phyloP scores from a whole-genome alignment of 2,797 vertebrate genomes.

The Threskiornis aethiopicus region DNA sequence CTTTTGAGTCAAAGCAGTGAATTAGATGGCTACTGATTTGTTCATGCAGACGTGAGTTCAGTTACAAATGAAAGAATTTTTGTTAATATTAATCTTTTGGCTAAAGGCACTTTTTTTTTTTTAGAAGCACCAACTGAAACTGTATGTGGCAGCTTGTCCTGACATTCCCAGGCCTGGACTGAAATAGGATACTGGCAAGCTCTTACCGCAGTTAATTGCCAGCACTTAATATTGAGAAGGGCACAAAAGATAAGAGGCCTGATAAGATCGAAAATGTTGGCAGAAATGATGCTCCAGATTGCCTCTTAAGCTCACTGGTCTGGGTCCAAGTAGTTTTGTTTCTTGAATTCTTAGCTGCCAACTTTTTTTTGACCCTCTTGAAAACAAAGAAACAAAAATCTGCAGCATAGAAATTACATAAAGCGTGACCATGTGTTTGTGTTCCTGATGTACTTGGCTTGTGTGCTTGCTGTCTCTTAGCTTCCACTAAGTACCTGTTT shows the following conservation, averaged over 20 bases:
- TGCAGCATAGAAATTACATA: not conserved
- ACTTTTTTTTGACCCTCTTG: not conserved
- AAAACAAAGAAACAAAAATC: not conserved
- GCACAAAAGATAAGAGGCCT: not conserved
- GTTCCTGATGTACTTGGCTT: not conserved
- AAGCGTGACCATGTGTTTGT: not conserved
- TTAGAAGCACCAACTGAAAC: not conserved
- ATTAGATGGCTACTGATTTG: not conserved
- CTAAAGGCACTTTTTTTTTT: not conserved
- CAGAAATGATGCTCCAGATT: not conserved
- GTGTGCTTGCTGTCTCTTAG: not conserved
- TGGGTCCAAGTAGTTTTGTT: not conserved
- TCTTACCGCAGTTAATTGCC: not conserved
- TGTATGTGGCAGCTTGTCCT: not conserved
- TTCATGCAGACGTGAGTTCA: not conserved
- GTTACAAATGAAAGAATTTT: not conserved
- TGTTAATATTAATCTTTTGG: not conserved
- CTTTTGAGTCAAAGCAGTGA: not conserved
- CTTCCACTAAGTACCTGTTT: constrained; percentile 27
- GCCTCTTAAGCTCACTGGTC: not conserved
- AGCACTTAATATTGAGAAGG: not conserved
- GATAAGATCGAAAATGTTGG: not conserved
- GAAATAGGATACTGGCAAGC: not conserved
- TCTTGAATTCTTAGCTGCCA: not conserved
- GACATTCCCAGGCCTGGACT: not conserved